Evolutionary conservation across 2,888 invertebrate genomes (phyloP), one percentile per base, ranked within the genome.

Genomic region (Dryococelus australis): DNA sequence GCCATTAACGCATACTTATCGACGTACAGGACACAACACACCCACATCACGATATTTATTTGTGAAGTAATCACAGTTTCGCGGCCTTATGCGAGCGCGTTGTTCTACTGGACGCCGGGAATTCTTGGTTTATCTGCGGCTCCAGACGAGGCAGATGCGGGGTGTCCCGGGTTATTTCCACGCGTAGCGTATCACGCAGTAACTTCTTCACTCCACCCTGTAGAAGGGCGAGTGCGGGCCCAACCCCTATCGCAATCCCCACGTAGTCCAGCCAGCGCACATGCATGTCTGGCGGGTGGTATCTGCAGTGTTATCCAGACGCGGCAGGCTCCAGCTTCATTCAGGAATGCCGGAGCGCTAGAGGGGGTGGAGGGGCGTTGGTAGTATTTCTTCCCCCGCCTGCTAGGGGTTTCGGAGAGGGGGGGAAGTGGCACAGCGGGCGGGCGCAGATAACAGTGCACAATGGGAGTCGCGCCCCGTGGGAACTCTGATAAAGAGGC

Each of bases 401-500:
- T 8, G 13, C 10, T 24, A 8, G 24, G 24, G 16, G 24, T 16
- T 16, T 65, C 10, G 20, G 65, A 65, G 65, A 8, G n/a, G n/a
- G 2, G 65, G 65, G 65, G 20, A 24, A 16, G 65, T 65, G n/a
- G 65, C 47, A 13, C 16, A 10, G 47, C 65, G 65, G 65, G 65
- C n/a, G 24, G 12, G 65, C 20, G 24, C 65, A 65, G 65, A 65
- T 65, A 65, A 65, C 65, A 65, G 65, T 20, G 65, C 65, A 65
- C 65, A 65, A 65, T 65, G 65, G 65, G n/a, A 65, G 65, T 20
- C n/a, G 65, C 65, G 65, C 24, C 65, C 65, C 65, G 65, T 65
- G 65, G 65, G 65, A 65, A 65, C 65, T 8, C 65, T 65, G 65
- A 65, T 65, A 65, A 65, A 65, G 65, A 65, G 65, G 20, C 13